Evolutionary conservation across 2,888 invertebrate genomes (phyloP), one percentile per base, ranked within the genome.

Genomic region (Enchytraeus crypticus): DNA sequence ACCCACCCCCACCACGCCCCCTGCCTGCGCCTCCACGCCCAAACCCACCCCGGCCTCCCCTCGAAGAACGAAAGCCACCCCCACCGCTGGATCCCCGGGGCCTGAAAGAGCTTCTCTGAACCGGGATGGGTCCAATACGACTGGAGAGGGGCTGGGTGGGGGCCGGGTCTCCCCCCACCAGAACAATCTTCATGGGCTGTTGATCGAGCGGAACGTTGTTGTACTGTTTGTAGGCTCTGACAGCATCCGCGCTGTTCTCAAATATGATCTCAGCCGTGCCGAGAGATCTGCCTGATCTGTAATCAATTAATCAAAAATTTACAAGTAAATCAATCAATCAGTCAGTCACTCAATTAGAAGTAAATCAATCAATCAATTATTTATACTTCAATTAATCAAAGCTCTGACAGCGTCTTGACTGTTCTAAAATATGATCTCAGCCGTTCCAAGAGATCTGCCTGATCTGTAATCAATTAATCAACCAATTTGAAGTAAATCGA

Each of bases 181-280:
- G 38, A 38, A 38, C 38, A 18, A 38, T 38, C 38, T 38, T 38
- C 38, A 38, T 38, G 11, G 38, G 38, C 73, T 73, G 76, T 77
- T 95, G 96, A 83, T 97, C 96, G 60, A 97, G 83, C 33, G 95
- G 96, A 51, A 97, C 93, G 69, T 92, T 92, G 81, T 97, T 92
- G 78, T 97, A 97, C 77, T 96, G 93, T 81, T 93, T 92, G 87
- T 95, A 88, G 14, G 96, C 83, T 65, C 77, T 74, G 51, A 92
- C 85, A n/a, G 95, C 96, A 83, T 95, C 95, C 61, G 87, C 85
- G 77, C 88, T 84, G 74, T 93, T 84, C 73, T 92, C 92, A 80
- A 93, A 97, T 65, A 95, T 87, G 26, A 97, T 93, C 84, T 97
- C 95, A 59, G 96, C 97, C 69, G 95, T 92, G 61, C 97, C 97